Evolutionary conservation across 2,888 invertebrate species (phyloP), one percentile per base, ranked within the genome.

Genomic region (Corbicula japonica): DNA sequence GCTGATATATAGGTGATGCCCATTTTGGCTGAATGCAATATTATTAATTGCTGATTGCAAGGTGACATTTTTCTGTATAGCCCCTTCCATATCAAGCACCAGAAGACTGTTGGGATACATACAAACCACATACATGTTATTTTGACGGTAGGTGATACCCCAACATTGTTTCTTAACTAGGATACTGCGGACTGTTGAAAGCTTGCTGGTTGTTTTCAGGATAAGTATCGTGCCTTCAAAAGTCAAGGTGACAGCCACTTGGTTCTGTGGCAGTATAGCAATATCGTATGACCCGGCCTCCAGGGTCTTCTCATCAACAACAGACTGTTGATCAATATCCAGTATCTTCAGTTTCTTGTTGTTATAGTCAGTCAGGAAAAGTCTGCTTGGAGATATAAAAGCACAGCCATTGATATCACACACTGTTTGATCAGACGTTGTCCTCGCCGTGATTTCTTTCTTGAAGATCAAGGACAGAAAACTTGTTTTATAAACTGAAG

Each of bases 271-370:
- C 5, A 46, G n/a, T 46, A 18, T 4, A n/a, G 46, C 46, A 10
- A 46, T 46, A 18, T 46, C 46, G 5, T 18, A n/a, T 10, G 46
- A 21, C 21, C n/a, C n/a, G 18, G 46, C 5, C 18, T 46, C 46
- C 18, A 46, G 46, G 6, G 21, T 46, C 21, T 46, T 46, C 46
- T 46, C 46, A 12, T 46, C 46, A 46, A 18, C 18, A 5, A 46
- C 46, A 46, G 4, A 18, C 6, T 46, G 18, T 18, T 46, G n/a
- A n/a, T 21, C 21, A 4, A 18, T 5, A 4, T 18, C 21, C 46
- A 46, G n/a, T 12, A 46, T 46, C n/a, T 46, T 46, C n/a, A 46
- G 18, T 18, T 46, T 46, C 46, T n/a, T 46, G 46, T 46, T 46
- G n/a, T 46, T 21, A 10, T 18, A n/a, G 21, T 46, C 46, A 46